Conservation (phyloP, 2,797 vertebrate species). For the Mormyrus hasselquistii region DNA sequence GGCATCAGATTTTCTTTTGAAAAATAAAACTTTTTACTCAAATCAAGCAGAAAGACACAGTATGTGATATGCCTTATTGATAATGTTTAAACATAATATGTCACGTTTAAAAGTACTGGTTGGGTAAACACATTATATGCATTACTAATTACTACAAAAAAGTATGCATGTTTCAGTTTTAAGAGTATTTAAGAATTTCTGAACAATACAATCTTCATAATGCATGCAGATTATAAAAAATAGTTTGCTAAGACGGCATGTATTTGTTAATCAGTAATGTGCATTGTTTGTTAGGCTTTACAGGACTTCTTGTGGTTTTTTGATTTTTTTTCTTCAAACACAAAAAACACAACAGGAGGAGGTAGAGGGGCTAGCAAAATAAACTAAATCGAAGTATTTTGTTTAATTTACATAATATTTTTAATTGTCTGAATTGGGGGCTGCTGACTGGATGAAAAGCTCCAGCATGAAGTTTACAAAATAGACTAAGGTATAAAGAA, state of each 20-base stretch:
- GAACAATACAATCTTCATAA: background rate
- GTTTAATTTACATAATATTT: background rate
- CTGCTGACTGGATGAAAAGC: background rate
- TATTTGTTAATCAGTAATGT: background rate
- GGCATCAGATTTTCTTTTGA: constrained; percentile 47
- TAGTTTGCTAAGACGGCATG: background rate
- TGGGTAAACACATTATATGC: background rate
- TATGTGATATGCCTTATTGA: background rate
- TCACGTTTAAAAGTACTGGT: background rate
- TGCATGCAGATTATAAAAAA: background rate
- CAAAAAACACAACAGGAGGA: background rate
- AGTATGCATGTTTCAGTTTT: background rate
- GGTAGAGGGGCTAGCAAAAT: background rate
- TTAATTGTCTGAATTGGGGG: background rate
- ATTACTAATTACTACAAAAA: background rate
- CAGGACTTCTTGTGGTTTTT: background rate
- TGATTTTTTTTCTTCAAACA: background rate
- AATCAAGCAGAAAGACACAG: background rate
- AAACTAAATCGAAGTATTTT: background rate
- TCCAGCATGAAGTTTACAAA: background rate
- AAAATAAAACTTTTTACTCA: constrained; percentile 56
- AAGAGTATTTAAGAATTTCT: background rate
- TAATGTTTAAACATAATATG: background rate
- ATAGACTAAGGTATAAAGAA: background rate
- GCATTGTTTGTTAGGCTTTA: background rate